Conservation (phyloP, 2,113 vertebrate genomes). For the Brevimyrus niger region DNA sequence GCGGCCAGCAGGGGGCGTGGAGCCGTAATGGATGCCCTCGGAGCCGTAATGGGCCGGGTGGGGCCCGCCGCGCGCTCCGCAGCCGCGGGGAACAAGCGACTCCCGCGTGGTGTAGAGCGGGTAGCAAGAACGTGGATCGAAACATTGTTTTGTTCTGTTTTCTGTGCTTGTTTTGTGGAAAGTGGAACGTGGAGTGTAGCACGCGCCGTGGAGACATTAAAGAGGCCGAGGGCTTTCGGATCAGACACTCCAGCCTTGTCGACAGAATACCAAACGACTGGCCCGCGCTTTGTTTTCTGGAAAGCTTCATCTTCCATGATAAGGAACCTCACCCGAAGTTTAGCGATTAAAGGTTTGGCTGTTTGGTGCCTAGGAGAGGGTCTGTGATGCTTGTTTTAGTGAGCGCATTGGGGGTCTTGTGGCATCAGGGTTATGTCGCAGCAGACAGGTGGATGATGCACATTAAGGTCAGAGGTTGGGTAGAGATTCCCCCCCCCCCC, state of each 20-base stretch:
- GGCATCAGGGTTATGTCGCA: background rate
- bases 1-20: background rate
- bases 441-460: background rate
- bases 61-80: background rate
- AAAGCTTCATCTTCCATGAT: background rate
- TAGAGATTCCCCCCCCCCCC: background rate
- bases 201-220: background rate
- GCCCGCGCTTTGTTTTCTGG: background rate
- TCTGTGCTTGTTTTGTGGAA: background rate
- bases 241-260: background rate
- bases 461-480: background rate
- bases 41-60: background rate
- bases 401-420: background rate
- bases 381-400: background rate
- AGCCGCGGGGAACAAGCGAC: background rate
- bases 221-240: background rate
- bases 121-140: background rate
- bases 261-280: background rate
- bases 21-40: constrained; percentile 12
- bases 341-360: background rate
- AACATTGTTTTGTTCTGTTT: background rate
- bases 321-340: background rate
- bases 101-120: background rate
- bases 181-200: background rate
- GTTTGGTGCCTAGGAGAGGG: background rate